phyloP scores from a whole-genome alignment of 2,888 invertebrate genomes.

The Biston stratarius region DNA sequence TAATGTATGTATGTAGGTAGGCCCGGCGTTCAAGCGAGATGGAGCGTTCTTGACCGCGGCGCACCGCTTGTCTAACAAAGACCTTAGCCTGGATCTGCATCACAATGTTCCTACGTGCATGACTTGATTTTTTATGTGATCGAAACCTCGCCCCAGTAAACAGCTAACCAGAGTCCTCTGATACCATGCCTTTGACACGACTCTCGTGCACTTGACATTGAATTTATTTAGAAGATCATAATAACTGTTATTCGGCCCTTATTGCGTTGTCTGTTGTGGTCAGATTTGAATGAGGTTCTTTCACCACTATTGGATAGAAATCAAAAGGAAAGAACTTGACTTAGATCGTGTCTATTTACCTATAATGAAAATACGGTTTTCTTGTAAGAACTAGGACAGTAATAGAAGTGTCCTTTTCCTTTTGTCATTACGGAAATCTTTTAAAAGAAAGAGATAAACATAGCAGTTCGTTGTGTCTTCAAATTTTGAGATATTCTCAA shows the following conservation, averaged over 20 bases:
- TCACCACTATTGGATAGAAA: too few relatives aligned
- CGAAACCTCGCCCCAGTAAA: slow-evolving; percentile 67
- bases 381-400: too few relatives aligned
- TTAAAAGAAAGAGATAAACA: too few relatives aligned
- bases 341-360: too few relatives aligned
- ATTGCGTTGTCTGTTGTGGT: too few relatives aligned
- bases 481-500: too few relatives aligned
- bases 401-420: too few relatives aligned
- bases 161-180: slow-evolving; percentile 48
- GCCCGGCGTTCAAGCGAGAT: slow-evolving; percentile 40
- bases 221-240: slow-evolving; percentile 47
- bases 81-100: slow-evolving; percentile 77
- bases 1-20: slow-evolving; percentile 1
- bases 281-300: too few relatives aligned
- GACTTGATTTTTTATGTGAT: slow-evolving; percentile 67
- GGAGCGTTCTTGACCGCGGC: slow-evolving; percentile 55
- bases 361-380: too few relatives aligned
- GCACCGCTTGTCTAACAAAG: slow-evolving; percentile 42
- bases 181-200: slow-evolving; percentile 42
- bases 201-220: slow-evolving; percentile 61
- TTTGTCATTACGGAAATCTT: too few relatives aligned
- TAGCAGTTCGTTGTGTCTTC: too few relatives aligned
- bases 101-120: slow-evolving; percentile 63
- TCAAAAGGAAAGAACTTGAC: too few relatives aligned
- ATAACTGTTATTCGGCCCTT: not conserved